A percentile compares a stretch with the other conserved stretches of the same genome.
These are phyloP conservation scores for Hyles euphorbiae DNA, from an alignment of 1,140 invertebrate genomes.

Conservation along the genomic window DNA sequence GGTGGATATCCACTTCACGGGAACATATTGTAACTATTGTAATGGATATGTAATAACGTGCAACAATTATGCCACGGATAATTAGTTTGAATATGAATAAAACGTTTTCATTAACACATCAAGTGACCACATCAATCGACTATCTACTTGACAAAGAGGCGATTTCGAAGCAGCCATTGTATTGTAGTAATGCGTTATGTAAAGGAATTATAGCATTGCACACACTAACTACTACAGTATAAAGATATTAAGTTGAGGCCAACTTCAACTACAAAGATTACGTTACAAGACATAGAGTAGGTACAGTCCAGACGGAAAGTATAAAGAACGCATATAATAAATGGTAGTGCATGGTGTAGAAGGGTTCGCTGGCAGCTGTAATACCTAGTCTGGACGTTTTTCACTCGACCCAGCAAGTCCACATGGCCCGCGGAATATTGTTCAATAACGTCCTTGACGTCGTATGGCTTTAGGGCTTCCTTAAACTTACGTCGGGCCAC, in stretches of 20 bases:
- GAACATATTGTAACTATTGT: too few species aligned
- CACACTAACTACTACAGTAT: slow-evolving; percentile 45
- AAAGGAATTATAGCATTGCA: slow-evolving; percentile 38
- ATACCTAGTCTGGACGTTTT: slow-evolving; percentile 92
- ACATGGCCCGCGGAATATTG: slow-evolving; percentile 96
- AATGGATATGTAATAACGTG: too few species aligned
- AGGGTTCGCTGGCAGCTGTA: slow-evolving; percentile 38
- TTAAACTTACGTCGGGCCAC: slow-evolving; percentile 96
- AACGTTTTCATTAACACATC: neutral
- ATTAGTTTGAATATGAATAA: too few species aligned
- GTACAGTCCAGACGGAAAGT: slow-evolving; percentile 51
- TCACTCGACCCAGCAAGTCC: slow-evolving; percentile 91
- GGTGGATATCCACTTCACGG: too few species aligned
- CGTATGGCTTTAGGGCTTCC: slow-evolving; percentile 96
- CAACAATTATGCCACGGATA: too few species aligned
- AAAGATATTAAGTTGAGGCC: slow-evolving; percentile 41
- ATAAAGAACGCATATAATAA: slow-evolving; percentile 35
- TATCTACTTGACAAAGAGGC: slow-evolving; percentile 5
- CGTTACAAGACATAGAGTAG: slow-evolving; percentile 44
- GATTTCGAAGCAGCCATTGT: slow-evolving; percentile 28
- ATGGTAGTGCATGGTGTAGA: slow-evolving; percentile 50
- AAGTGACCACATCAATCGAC: neutral
- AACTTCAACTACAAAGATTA: slow-evolving; percentile 51
- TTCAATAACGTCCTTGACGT: slow-evolving; percentile 98
- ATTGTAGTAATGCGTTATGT: slow-evolving; percentile 31